Evolutionary conservation across 2,113 vertebrate genomes (phyloP), one percentile per base, ranked within the genome.

Genomic region (Malurus cyaneus): DNA sequence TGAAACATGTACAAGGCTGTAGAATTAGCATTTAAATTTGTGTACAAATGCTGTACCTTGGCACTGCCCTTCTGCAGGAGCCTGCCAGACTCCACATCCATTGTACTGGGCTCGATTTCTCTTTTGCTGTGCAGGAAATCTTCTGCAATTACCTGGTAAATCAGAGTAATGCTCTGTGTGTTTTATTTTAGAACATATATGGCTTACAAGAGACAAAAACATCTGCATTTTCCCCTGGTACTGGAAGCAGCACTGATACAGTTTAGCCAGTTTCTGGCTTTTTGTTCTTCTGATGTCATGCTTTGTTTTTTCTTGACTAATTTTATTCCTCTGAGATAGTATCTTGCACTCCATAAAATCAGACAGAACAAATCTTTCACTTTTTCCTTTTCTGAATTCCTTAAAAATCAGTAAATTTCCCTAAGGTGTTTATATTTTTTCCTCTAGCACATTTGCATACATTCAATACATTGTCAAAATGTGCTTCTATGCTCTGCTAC

Each of bases 11-110:
- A 46, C 26, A 14, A 12, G 39, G 42, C 46, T 76, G 49, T 36
- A 79, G 44, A 93, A 85, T 52, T 56, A 52, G 47, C 61, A 74
- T 44, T 87, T 81, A 21, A 36, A 62, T 69, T 80, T 80, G 31
- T 36, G 11, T 25, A 61, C 2, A 2, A 36, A 20, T 52, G 54
- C 60, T 7, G 5, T 19, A 25, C 53, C 24, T 6, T 36, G 65
- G 25, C 24, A 7, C 47, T 46, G 67, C 66, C 44, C 47, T 62
- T 39, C 62, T 19, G 12, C 24, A 20, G 3, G 29, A 57, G 39
- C 57, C 52, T 26, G 52, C n/a, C n/a, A 73, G 7, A 18, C 24
- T 47, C 46, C 2, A 1, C 0, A 12, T 8, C 13, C 44, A 18
- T 6, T 42, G 62, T 62, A 53, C 23, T 31, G 26, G 56, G 21